Conservation (phyloP, 2,113 vertebrate species). For the Tursiops truncatus region DNA sequence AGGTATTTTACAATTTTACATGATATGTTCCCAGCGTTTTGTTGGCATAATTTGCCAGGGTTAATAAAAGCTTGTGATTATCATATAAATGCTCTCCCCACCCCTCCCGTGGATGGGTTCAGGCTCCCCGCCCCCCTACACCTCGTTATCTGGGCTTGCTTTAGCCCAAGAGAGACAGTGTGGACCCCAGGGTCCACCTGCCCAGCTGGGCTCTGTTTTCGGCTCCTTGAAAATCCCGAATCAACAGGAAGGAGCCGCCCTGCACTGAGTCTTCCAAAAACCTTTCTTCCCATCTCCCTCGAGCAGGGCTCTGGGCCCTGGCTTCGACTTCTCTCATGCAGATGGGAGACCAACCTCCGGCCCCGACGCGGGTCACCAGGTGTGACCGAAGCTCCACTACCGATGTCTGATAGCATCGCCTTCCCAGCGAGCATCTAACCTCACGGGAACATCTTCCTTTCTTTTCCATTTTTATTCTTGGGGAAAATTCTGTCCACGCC, state of each 20-base stretch:
- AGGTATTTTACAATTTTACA: conserved; percentile 76
- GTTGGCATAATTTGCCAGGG: conserved; percentile 76
- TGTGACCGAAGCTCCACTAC: background rate
- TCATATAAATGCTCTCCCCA: conserved; percentile 66
- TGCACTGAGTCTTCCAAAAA: background rate
- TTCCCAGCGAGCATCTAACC: background rate
- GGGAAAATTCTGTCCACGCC: conserved; percentile 61
- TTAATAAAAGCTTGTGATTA: conserved; percentile 77
- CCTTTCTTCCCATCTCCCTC: background rate
- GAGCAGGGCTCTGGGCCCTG: background rate
- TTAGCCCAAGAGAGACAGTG: background rate
- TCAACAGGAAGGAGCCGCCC: background rate
- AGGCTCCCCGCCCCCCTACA: background rate
- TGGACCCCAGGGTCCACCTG: background rate
- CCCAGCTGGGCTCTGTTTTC: background rate
- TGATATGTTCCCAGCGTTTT: conserved; percentile 62
- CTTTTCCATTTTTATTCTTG: background rate
- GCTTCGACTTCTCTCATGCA: background rate
- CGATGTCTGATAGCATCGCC: rapidly evolving
- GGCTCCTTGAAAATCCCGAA: background rate
- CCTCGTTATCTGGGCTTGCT: background rate
- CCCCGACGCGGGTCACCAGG: rapidly evolving
- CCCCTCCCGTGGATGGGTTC: conserved; percentile 16
- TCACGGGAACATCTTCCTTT: background rate
- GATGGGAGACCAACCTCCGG: background rate